Evolutionary conservation across 2,113 vertebrate genomes (phyloP).

Genomic region (Cairina moschata): DNA sequence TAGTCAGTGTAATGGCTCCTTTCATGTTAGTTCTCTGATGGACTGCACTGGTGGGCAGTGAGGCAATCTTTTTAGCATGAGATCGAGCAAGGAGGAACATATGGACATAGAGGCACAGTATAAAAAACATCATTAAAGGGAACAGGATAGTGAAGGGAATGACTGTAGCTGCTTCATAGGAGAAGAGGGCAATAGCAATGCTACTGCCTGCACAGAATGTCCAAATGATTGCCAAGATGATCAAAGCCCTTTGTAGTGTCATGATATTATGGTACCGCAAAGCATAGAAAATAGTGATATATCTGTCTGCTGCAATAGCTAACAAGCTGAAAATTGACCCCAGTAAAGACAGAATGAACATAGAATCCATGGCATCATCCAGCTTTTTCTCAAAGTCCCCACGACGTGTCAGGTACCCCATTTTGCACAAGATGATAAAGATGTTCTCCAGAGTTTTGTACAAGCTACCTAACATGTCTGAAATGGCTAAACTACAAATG

Average conservation of each 20-base stretch:
- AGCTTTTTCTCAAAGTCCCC: slow-evolving; percentile 80
- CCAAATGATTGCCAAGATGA: slow-evolving; percentile 84
- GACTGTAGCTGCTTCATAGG: slow-evolving; percentile 79
- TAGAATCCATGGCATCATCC: slow-evolving; percentile 90
- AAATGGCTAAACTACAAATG: slow-evolving; percentile 93
- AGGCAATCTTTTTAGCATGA: slow-evolving; percentile 85
- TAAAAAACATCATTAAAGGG: slow-evolving; percentile 84
- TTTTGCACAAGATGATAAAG: slow-evolving; percentile 83
- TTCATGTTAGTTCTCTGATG: slow-evolving; percentile 80
- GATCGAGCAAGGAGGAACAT: slow-evolving; percentile 92
- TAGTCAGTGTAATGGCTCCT: slow-evolving; percentile 89
- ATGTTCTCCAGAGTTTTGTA: slow-evolving; percentile 90
- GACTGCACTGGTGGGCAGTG: slow-evolving; percentile 68
- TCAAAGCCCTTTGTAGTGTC: slow-evolving; percentile 80
- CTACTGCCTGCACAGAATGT: slow-evolving; percentile 79
- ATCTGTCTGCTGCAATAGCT: slow-evolving; percentile 92
- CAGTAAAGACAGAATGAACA: slow-evolving; percentile 89
- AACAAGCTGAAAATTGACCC: slow-evolving; percentile 92
- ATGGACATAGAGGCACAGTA: slow-evolving; percentile 89
- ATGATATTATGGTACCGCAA: slow-evolving; percentile 92
- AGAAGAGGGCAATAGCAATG: slow-evolving; percentile 85
- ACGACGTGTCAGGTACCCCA: slow-evolving; percentile 80
- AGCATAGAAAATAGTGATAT: slow-evolving; percentile 94
- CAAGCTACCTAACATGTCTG: slow-evolving; percentile 91
- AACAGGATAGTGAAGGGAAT: slow-evolving; percentile 87